These are phyloP conservation scores for Acanthaster planci DNA, from an alignment of 35 echinoderm and acorn worm species.

Conservation along the genomic window DNA sequence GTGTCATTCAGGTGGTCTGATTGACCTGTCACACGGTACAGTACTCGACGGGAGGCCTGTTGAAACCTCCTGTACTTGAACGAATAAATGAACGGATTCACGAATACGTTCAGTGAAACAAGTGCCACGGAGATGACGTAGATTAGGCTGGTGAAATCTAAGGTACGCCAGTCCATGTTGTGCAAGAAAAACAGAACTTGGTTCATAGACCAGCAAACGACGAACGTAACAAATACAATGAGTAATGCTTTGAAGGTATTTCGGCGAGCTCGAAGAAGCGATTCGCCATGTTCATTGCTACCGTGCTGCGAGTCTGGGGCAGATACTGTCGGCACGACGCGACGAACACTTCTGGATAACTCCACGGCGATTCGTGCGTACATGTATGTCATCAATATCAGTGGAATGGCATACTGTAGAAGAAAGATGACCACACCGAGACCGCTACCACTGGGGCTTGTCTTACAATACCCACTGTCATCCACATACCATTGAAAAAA, in stretches of 20 bases:
- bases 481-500: background rate
- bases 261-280: background rate
- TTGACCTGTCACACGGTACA: background rate
- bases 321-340: background rate
- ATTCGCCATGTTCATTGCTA: background rate
- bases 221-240: background rate
- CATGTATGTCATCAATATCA: background rate
- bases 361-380: background rate
- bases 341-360: background rate
- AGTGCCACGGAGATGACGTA: constrained; percentile 14
- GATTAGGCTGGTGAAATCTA: background rate
- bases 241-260: constrained; percentile 4
- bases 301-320: background rate
- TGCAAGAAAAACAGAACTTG: constrained; percentile 5
- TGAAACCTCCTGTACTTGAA: constrained; percentile 10
- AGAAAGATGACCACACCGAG: background rate
- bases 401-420: background rate
- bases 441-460: background rate
- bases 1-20: background rate
- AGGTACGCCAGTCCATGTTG: background rate
- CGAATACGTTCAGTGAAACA: background rate
- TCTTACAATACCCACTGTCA: background rate
- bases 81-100: background rate
- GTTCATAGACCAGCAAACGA: constrained; percentile 11
- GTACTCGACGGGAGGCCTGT: background rate